phyloP scores from a whole-genome alignment of 53 echinoderm and acorn worm species.

The Paracentrotus lividus region DNA sequence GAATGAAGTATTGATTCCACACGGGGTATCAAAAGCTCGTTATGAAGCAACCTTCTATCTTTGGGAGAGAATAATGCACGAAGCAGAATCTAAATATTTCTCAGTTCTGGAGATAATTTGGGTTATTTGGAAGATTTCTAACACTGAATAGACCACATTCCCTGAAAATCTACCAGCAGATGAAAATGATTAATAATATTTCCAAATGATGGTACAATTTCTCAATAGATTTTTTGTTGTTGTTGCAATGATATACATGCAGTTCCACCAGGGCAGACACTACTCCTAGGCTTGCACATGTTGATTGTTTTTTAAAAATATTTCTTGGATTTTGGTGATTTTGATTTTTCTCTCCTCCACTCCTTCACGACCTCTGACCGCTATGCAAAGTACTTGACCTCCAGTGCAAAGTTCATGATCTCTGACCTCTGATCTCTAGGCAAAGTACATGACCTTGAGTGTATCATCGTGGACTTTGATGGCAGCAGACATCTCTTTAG shows the following conservation, averaged over 20 bases:
- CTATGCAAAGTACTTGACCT: conserved; percentile 94
- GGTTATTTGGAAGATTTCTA: no score
- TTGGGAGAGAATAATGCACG: no score
- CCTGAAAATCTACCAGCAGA: background rate
- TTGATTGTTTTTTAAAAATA: no score
- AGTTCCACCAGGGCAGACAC: background rate
- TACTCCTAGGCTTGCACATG: background rate
- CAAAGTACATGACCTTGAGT: conserved; percentile 94
- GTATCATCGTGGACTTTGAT: conserved; percentile 91
- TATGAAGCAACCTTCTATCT: no score
- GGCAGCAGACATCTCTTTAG: conserved; percentile 87
- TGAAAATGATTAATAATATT: background rate
- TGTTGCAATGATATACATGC: background rate
- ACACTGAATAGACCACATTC: no score
- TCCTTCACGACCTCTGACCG: conserved; percentile 25
- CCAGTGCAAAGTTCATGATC: no score
- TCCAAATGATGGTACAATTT: background rate
- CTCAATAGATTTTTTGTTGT: background rate
- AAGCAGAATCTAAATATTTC: no score
- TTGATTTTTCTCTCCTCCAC: background rate
- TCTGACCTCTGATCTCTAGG: conserved; percentile 67
- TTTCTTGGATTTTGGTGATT: background rate
- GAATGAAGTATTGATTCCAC: no score
- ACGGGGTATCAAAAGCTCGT: no score
- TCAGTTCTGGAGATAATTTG: no score